Conservation (phyloP, 2,113 vertebrate genomes). For the Meriones unguiculatus region DNA sequence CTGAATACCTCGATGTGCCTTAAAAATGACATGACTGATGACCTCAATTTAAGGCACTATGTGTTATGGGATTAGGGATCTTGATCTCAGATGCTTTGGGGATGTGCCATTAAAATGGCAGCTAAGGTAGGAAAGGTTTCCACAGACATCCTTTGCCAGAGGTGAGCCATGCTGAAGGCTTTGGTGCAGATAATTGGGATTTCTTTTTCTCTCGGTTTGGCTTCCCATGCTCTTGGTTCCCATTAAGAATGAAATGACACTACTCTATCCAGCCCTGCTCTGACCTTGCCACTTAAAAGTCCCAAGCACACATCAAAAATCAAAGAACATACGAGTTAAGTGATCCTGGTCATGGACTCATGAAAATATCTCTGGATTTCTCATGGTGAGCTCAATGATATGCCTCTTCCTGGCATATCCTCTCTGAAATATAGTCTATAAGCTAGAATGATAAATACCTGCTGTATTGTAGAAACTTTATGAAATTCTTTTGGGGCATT, state of each 20-base stretch:
- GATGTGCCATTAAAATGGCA: neutral
- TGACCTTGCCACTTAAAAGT: neutral
- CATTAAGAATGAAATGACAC: neutral
- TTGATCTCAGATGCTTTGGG: neutral
- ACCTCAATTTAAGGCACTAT: neutral
- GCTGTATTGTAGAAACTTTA: neutral
- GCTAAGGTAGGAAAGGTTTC: fast-evolving
- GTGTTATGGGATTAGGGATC: neutral
- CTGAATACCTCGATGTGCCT: neutral
- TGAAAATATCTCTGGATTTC: neutral
- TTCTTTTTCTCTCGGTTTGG: neutral
- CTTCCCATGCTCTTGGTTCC: neutral
- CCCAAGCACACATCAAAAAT: neutral
- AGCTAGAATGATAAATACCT: neutral
- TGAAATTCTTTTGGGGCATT: neutral
- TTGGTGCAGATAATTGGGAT: neutral
- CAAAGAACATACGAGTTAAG: neutral
- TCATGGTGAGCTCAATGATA: neutral
- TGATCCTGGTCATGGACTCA: neutral
- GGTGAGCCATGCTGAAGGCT: neutral
- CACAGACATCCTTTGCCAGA: neutral
- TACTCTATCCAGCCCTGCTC: neutral
- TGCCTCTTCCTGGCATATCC: neutral
- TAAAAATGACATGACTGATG: neutral
- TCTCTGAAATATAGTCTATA: neutral